Percentiles rank a stretch among this genome's conserved stretches.
Conservation (phyloP, 2,888 invertebrate genomes). For the Elaeidobius kamerunicus region DNA sequence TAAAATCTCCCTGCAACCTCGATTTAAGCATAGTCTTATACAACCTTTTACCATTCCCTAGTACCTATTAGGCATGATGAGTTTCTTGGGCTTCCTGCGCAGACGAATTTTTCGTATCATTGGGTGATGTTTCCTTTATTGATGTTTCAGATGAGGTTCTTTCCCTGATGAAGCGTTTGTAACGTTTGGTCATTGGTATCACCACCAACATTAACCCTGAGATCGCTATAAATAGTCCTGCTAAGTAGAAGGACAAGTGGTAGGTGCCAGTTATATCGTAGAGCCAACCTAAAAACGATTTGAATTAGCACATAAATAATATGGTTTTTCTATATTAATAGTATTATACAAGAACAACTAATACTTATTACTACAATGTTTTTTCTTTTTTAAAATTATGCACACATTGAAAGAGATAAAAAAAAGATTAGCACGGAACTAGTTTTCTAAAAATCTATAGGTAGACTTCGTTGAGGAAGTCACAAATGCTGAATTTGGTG, state of each 20-base stretch:
- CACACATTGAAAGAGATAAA: too few species aligned
- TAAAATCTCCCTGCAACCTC: too few species aligned
- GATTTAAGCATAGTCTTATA: too few species aligned
- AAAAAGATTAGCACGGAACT: too few species aligned
- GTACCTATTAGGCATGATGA: background rate
- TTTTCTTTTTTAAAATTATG: too few species aligned
- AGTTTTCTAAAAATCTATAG: too few species aligned
- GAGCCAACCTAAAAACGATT: slow-evolving; percentile 85
- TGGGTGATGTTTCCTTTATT: slow-evolving; percentile 26
- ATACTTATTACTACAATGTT: too few species aligned
- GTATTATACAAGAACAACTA: background rate
- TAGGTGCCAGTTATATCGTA: slow-evolving; percentile 76
- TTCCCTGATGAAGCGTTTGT: slow-evolving; percentile 42
- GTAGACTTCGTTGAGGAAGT: too few species aligned
- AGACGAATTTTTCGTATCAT: slow-evolving; percentile 6
- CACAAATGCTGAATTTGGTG: too few species aligned
- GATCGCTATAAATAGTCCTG: slow-evolving; percentile 74
- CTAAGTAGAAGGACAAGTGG: slow-evolving; percentile 76
- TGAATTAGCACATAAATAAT: background rate
- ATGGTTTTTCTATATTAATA: background rate
- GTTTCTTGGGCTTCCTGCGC: slow-evolving; percentile 11
- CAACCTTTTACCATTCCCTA: too few species aligned
- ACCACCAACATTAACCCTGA: slow-evolving; percentile 65
- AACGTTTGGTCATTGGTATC: slow-evolving; percentile 45
- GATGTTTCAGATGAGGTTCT: slow-evolving; percentile 41